Base-by-base conservation (phyloP, 2,113 vertebrate genomes). In the Microtus oregoni region DNA sequence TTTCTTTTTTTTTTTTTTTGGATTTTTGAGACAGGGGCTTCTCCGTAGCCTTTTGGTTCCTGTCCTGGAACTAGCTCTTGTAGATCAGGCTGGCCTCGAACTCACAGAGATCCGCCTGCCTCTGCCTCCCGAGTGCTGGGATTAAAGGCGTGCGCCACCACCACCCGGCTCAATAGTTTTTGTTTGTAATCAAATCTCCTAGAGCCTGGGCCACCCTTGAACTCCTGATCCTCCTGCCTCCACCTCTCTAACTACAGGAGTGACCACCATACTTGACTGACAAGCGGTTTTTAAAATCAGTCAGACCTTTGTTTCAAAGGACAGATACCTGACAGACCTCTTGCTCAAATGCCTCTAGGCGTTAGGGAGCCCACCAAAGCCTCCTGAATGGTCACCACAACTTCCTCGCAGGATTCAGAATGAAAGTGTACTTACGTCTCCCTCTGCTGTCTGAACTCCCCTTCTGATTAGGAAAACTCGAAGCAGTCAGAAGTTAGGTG, bases 271-370 rank as follows among this genome's bases (percentile, higher is more conserved):
- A n/a, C 17, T 58, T 58, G 55, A 58, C 67, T 72, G 44, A 90
- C 76, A 90, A 77, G 61, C 47, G 81, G 28, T 35, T 93, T 87
- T 76, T 67, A 44, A 90, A 73, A 73, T 68, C 22, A 73, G 73
- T 75, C 22, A 76, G 12, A 44, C 73, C 22, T 86, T 86, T 90
- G n/a, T 73, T 91, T 85, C 85, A 83, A 81, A 92, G 67, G 26
- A 9, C 26, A 86, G 81, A 47, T 8, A 30, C 52, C 32, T 85
- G 70, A 93, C 81, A 95, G 44, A 89, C 78, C 3, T 50, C 32
- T 67, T 77, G 32, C 26, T 41, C 41, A 41, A 41, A 41, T 3
- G 3, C 41, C 41, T 41, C 41, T 41, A 41, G 44, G 44, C n/a
- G 11, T 86, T 86, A 67, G 11, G 44, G 15, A 83, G 63, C 75